phyloP scores from a whole-genome alignment of 2,797 vertebrate genomes.

The Zalophus californianus region DNA sequence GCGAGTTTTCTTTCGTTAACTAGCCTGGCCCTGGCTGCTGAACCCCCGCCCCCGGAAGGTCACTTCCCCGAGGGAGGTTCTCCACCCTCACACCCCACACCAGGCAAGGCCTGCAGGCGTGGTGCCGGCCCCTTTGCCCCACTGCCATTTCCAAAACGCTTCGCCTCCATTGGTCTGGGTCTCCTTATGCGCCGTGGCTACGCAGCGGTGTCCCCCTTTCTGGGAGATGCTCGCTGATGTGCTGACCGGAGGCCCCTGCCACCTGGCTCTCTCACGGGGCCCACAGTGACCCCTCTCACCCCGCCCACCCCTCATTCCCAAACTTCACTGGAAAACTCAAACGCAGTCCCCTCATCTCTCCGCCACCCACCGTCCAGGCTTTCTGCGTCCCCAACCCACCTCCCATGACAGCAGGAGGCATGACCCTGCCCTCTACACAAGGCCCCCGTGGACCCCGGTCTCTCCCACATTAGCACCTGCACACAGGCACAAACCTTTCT shows the following conservation, averaged over 20 bases:
- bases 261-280: no score
- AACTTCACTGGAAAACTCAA: background rate
- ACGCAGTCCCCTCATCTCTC: background rate
- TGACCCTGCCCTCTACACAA: background rate
- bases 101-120: background rate
- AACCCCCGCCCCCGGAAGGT: background rate
- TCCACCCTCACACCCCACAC: background rate
- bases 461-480: background rate
- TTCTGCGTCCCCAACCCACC: background rate
- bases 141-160: background rate
- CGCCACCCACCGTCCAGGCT: rapidly evolving
- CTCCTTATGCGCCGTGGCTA: background rate
- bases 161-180: background rate
- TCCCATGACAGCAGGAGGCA: background rate
- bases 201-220: background rate
- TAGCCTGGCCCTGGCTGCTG: background rate
- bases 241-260: background rate
- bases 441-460: background rate
- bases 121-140: background rate
- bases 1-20: background rate
- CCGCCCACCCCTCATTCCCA: background rate
- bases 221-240: background rate
- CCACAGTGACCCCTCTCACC: background rate
- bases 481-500: background rate
- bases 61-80: background rate